Percentiles rank a stretch among this genome's conserved stretches.
phyloP scores from a whole-genome alignment of 2,888 invertebrate genomes.

The Himalopsyche anomala region DNA sequence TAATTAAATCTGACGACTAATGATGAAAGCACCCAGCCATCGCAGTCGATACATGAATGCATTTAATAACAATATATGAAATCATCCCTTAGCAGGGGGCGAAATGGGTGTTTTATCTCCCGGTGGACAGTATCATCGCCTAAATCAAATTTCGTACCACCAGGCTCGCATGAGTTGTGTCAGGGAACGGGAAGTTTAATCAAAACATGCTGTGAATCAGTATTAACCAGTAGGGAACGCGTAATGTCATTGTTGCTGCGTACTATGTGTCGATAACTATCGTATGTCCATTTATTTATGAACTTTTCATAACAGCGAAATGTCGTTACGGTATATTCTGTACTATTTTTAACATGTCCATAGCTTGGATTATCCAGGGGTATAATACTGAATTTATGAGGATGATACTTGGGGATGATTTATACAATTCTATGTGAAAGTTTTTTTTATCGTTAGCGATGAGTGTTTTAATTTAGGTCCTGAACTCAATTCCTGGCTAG shows the following conservation, averaged over 20 bases:
- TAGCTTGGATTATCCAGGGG: neutral
- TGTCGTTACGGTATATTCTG: neutral
- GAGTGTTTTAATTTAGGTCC: no score
- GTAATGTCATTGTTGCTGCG: neutral
- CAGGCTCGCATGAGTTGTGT: slow-evolving; percentile 49
- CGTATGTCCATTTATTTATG: slow-evolving; percentile 29
- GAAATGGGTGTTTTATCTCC: slow-evolving; percentile 48
- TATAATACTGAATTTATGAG: neutral
- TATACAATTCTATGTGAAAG: no score
- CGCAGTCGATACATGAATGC: neutral
- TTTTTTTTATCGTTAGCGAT: no score
- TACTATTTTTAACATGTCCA: neutral
- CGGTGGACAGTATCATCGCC: slow-evolving; percentile 52
- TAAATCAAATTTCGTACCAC: slow-evolving; percentile 58
- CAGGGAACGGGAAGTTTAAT: slow-evolving; percentile 56
- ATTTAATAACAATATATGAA: slow-evolving; percentile 20
- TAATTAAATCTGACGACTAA: no score
- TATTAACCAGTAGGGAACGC: slow-evolving; percentile 1
- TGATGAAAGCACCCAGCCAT: no score
- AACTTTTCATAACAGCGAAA: slow-evolving; percentile 19
- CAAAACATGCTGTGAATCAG: slow-evolving; percentile 62
- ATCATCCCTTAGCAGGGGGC: slow-evolving; percentile 44
- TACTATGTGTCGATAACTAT: neutral
- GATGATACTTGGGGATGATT: no score
- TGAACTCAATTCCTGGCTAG: no score